Evolutionary conservation across 2,113 vertebrate species (phyloP), one percentile per base, ranked within the genome.

Genomic region (Lycocorax pyrrhopterus): DNA sequence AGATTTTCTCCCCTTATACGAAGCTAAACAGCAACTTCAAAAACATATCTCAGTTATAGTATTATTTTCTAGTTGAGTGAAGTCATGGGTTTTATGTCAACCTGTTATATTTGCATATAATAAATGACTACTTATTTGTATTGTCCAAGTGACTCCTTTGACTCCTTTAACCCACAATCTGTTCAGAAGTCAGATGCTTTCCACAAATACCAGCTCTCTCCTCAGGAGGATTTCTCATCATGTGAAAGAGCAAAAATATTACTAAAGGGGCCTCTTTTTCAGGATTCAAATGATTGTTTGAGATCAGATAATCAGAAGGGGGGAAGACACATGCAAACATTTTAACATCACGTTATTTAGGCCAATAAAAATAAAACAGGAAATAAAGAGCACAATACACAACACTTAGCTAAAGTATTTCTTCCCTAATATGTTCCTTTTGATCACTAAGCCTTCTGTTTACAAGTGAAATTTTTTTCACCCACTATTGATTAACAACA

Each of bases 1-100:
- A 96, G 62, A 93, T 97, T 97, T 97, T 92, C 93, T 96, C 78
- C 55, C 44, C 87, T 90, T 90, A 91, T 87, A 95, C 1, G 87
- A 96, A 94, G 95, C 94, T 93, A 95, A 96, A 97, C 74, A 95
- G 90, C 74, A 97, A 96, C 86, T 92, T 96, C 94, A 97, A 95
- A 97, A 95, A 89, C 88, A 66, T 95, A 85, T 88, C 79, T 89
- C 84, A 79, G 91, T 91, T 95, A 85, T 19, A 96, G 82, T 49
- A 93, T 96, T 96, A 96, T 96, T 96, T 95, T 96, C 87, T 93
- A 94, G 79, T 92, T 89, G 84, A 96, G 92, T 96, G 84, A 96
- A 95, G 90, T 94, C 35, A 91, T 69, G 85, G 90, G 84, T 29
- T 92, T 95, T 93, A 93, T 91, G 75, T 87, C 92, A 96, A 87